Evolutionary conservation across 2,113 vertebrate species (phyloP).

Genomic region (Rallus limicola): DNA sequence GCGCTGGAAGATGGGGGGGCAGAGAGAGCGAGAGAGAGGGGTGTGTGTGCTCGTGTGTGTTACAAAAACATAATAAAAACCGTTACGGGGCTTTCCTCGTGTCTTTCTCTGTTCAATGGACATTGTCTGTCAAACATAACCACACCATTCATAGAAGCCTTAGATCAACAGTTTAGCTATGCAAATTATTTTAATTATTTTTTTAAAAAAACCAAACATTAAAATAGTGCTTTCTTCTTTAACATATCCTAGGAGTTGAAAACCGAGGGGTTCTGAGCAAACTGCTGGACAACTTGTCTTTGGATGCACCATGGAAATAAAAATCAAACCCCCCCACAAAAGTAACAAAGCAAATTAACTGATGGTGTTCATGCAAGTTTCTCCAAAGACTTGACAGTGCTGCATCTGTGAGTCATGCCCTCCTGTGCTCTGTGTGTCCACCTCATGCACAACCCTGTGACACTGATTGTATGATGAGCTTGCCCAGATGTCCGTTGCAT

Average conservation of each 20-base stretch:
- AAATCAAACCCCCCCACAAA: conserved; percentile 71
- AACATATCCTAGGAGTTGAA: conserved; percentile 75
- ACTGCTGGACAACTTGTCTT: conserved; percentile 77
- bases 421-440: conserved; percentile 72
- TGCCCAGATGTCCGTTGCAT: conserved; percentile 58
- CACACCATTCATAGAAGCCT: conserved; percentile 81
- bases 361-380: conserved; percentile 73
- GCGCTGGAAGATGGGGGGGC: not conserved
- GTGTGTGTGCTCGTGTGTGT: not conserved
- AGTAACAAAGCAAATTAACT: conserved; percentile 74
- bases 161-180: conserved; percentile 85
- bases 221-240: conserved; percentile 81
- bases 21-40: not conserved
- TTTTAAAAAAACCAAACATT: conserved; percentile 71
- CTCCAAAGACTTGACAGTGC: conserved; percentile 75
- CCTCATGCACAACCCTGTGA: conserved; percentile 61
- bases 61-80: conserved; percentile 62
- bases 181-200: conserved; percentile 81
- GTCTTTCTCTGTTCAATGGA: conserved; percentile 72
- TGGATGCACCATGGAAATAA: conserved; percentile 78
- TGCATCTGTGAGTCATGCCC: conserved; percentile 75
- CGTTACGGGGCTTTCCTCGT: conserved; percentile 63
- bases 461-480: conserved; percentile 64
- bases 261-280: conserved; percentile 74
- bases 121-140: conserved; percentile 72